A percentile compares a stretch with the other conserved stretches of the same genome.
Conservation (phyloP, 2,113 vertebrate species). For the Nothobranchius furzeri region DNA sequence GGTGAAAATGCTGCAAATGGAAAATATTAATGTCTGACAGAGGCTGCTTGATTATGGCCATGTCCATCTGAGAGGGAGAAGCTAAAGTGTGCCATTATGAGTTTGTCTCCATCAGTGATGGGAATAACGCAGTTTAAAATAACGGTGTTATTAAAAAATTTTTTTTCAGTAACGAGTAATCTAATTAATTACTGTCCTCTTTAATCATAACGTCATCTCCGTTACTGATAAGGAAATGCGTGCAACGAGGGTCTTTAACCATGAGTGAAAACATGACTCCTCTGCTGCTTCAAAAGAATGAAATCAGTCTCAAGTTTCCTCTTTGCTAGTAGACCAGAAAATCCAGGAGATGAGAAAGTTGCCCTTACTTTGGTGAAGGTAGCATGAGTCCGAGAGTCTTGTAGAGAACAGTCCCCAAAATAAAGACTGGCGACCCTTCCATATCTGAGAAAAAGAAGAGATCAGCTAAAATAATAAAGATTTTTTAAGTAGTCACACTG, state of each 20-base stretch:
- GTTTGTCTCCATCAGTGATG: slow-evolving; percentile 14
- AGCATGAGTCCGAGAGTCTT: slow-evolving; percentile 98
- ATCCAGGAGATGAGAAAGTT: not conserved
- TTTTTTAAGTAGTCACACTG: not conserved
- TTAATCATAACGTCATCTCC: too few relatives aligned
- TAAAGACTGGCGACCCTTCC: slow-evolving; percentile 95
- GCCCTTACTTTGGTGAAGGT: slow-evolving; percentile 93
- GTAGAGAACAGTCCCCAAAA: slow-evolving; percentile 97
- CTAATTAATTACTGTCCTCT: too few relatives aligned
- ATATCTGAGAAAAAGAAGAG: slow-evolving; percentile 78
- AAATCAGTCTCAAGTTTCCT: slow-evolving; percentile 41
- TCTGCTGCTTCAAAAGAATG: slow-evolving; percentile 34
- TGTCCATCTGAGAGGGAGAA: slow-evolving; percentile 8
- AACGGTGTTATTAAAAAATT: too few relatives aligned
- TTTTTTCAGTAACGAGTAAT: too few relatives aligned
- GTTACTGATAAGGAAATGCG: too few relatives aligned
- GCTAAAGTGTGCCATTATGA: slow-evolving; percentile 14
- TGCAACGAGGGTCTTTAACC: not conserved
- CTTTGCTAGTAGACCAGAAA: slow-evolving; percentile 24
- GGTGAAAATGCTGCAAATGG: slow-evolving; percentile 11
- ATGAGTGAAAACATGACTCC: slow-evolving; percentile 41
- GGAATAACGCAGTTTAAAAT: too few relatives aligned
- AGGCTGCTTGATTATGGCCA: slow-evolving; percentile 7
- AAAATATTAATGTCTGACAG: slow-evolving; percentile 4
- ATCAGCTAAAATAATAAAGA: not conserved